Evolutionary conservation across 2,113 vertebrate species (phyloP), one percentile per base, ranked within the genome.

Genomic region (Uropsilus gracilis): DNA sequence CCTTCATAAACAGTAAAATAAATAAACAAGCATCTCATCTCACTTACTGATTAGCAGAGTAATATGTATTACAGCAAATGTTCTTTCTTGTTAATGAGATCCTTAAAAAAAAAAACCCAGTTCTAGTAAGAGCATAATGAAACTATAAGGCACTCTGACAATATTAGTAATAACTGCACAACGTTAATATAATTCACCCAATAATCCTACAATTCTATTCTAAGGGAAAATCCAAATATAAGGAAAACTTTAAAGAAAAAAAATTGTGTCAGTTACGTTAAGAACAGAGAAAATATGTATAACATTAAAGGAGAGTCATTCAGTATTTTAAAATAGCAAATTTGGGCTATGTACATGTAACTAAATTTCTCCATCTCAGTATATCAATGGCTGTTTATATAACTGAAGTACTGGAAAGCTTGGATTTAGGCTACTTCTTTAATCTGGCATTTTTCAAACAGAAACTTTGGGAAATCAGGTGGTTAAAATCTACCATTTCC

Each of bases 71-170:
- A 82, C 94, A 85, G 83, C 34, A 68, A 50, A 32, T 5, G 30
- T 37, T 87, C 32, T 86, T 69, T 8, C 28, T 87, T 71, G 90
- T 64, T 76, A 92, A 84, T 68, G 28, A 72, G 42, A 93, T 26
- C 42, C 53, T 81, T 82, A 8, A 34, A 69, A 61, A 91, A 88
- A 68, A 92, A 72, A 22, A 44, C 12, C 61, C 30, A 81, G 26
- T 34, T 66, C 39, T 73, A 7, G 24, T 71, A 76, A 91, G 34
- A 84, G 3, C 76, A 10, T 76, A 95, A 91, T 50, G 20, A 93
- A 93, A 84, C 59, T 63, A 86, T 72, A 92, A 94, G 82, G 77
- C 75, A 95, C 78, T 80, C 24, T 39, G 46, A 85, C 48, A 84
- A 20, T 77, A 91, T 61, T 64, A 86, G 22, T 61, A 78, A 83